Evolutionary conservation across 1,140 invertebrate species (phyloP), one percentile per base, ranked within the genome.

Genomic region (Pinna nobilis): DNA sequence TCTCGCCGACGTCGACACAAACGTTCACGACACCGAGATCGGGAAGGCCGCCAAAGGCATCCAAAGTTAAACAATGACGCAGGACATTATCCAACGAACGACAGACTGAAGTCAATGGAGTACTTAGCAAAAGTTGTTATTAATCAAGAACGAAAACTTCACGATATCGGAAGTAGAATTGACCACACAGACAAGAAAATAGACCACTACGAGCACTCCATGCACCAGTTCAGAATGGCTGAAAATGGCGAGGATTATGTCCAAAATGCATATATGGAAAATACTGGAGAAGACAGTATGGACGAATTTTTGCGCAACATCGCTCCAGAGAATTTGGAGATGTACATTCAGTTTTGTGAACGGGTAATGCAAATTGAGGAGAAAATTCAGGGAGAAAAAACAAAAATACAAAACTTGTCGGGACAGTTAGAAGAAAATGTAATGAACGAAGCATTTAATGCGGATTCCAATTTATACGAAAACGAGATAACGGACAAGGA

Each of bases 171-270:
- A 69, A 78, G 82, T 53, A 86, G 88, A 79, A 90, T 91, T 53
- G 90, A 94, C 73, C 93, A 95, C 76, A 94, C 94, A 83, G 94
- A 95, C 82, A 91, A 92, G 76, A 91, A 94, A 78, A 95, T 96
- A 75, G 92, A 93, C 33, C 91, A 91, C 66, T 91, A 94, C 76
- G 94, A 95, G 90, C 92, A 94, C 68, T 92, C 94, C 76, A 92
- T 94, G 51, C 94, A 95, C 85, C 86, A 89, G 32, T 89, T 90
- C 0, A 88, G 94, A 50, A 92, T 94, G 86, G 91, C 93, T 72
- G 92, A 94, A 80, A 92, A 94, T 76, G 94, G 94, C 13, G 92
- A 93, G 44, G 94, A 96, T 87, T 96, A 96, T 86, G 90, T 96
- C 20, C 90, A 95, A 2, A 93, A 95, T 84, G 93, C 94, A 0